Conservation (phyloP, 1,140 invertebrate genomes). For the Bombus picipes region DNA sequence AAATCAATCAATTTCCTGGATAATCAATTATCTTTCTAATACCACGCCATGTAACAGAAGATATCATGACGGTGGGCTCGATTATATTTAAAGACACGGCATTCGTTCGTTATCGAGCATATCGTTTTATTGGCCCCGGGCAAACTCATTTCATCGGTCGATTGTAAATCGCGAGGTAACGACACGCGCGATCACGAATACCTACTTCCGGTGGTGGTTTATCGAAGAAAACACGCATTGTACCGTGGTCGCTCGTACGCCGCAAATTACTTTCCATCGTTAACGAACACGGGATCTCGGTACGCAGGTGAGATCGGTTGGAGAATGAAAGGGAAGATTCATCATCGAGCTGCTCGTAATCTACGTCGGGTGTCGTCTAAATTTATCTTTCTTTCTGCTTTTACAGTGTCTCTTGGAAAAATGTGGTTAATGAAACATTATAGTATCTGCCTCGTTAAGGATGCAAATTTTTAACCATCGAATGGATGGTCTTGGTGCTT, state of each 20-base stretch:
- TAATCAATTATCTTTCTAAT: not conserved
- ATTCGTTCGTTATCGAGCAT: not conserved
- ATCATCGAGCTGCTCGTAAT: not conserved
- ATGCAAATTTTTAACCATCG: too few species aligned
- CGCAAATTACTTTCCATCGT: not conserved
- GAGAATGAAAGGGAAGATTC: not conserved
- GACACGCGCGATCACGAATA: not conserved
- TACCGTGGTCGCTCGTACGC: not conserved
- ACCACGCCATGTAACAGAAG: not conserved
- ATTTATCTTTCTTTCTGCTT: too few species aligned
- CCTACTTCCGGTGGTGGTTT: not conserved
- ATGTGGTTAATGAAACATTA: too few species aligned
- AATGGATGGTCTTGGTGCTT: too few species aligned
- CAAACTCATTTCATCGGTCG: not conserved
- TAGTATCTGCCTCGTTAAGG: too few species aligned
- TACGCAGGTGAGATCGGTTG: not conserved
- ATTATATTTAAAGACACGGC: not conserved
- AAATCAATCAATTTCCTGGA: not conserved
- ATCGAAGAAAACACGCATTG: not conserved
- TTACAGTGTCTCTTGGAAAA: too few species aligned
- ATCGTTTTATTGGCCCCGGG: not conserved
- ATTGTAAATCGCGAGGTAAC: not conserved
- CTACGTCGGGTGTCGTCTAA: too few species aligned
- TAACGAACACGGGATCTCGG: not conserved
- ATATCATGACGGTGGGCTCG: not conserved